Base-by-base conservation (phyloP, 1,140 invertebrate genomes). In the Monomorium pharaonis region DNA sequence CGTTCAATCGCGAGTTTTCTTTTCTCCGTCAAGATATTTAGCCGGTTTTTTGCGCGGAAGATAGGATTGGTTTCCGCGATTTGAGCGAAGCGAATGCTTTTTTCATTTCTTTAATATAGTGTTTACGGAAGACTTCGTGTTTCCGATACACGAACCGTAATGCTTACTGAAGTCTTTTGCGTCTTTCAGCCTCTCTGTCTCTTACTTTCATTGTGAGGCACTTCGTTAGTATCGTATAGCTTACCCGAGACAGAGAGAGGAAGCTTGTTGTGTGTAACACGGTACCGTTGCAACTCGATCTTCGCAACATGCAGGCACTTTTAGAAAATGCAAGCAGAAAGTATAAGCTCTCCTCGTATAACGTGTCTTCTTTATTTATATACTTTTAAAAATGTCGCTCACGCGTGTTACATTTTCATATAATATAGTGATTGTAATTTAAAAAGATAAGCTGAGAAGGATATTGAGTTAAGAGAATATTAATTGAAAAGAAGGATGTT, bases 151-250 rank as follows among this genome's bases (percentile, higher is more conserved):
- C 78, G 37, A 83, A 27, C 24, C 51, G 78, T 18, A 83, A 72
- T 65, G 24, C 51, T 42, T 21, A 37, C 51, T 37, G 63, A 80
- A 42, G 63, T 56, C 78, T 83, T 60, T 74, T 74, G 78, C 78
- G 67, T 74, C 51, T 83, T 33, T 83, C 37, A 30, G 14, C 33
- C 30, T 44, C 24, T 44, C 42, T 56, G 51, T 83, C 67, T 83
- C 67, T 83, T 33, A 42, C 65, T 83, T 74, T 83, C 51, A 74
- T 83, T 83, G 54, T 83, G 14, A 44, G 37, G 42, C 37, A 83
- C 42, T 83, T 83, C 24, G 51, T 83, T 83, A 81, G 78, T 72
- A 72, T 83, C n/a, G 67, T 47, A 47, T 60, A 42, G 51, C 67
- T n/a, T 33, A 24, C 30, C 4, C 27, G n/a, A n/a, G 14, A n/a